Conservation (phyloP, 2,888 invertebrate species). For the Hymenopus coronatus region DNA sequence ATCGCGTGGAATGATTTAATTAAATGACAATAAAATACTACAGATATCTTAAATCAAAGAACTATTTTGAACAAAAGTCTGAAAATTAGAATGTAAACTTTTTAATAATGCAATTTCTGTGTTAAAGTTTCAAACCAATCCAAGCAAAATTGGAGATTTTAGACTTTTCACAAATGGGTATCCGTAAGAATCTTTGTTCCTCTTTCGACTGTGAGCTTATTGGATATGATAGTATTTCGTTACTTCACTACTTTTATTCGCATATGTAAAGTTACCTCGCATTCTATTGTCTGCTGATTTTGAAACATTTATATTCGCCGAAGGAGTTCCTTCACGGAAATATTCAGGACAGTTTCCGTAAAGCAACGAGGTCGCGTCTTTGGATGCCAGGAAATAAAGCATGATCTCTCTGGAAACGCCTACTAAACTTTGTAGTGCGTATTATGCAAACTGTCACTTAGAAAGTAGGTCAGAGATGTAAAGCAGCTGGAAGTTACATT, state of each 20-base stretch:
- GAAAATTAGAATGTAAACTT: too few species aligned
- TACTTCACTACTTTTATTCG: neutral
- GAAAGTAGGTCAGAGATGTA: neutral
- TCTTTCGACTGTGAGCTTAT: neutral
- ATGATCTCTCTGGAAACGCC: neutral
- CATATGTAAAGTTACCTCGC: neutral
- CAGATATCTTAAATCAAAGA: too few species aligned
- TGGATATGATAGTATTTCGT: neutral
- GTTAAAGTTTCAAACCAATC: too few species aligned
- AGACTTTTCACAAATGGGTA: too few species aligned
- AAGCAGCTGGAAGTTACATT: neutral
- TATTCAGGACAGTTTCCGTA: neutral
- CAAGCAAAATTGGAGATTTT: too few species aligned
- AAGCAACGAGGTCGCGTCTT: neutral
- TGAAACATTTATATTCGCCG: neutral
- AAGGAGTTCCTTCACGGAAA: neutral
- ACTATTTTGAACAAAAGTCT: too few species aligned
- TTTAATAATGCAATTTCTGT: too few species aligned
- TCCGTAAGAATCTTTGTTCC: neutral
- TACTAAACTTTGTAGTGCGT: neutral
- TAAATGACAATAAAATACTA: too few species aligned
- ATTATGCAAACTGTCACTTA: neutral
- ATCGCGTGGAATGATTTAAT: too few species aligned
- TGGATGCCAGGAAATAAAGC: neutral
- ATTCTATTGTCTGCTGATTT: neutral